phyloP scores from a whole-genome alignment of 2,797 vertebrate species.

The Chaetophractus vellerosus region DNA sequence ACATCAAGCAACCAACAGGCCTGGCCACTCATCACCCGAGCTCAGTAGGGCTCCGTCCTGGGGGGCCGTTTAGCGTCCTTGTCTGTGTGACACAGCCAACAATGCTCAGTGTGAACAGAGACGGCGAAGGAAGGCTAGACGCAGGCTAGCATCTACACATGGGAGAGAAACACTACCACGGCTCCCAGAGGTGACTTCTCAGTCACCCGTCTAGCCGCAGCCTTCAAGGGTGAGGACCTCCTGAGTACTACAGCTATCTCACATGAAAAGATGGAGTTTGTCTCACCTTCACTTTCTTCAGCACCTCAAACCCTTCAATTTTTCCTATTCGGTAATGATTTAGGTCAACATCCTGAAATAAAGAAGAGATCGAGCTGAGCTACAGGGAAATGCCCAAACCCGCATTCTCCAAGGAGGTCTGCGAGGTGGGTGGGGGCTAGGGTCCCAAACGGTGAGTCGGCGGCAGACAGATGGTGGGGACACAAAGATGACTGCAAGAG shows the following conservation, averaged over 20 bases:
- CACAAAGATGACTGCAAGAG: rapidly evolving
- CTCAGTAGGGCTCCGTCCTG: too few relatives aligned
- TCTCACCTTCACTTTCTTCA: slow-evolving; percentile 97
- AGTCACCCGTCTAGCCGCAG: rapidly evolving
- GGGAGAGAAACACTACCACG: not conserved
- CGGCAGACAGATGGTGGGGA: not conserved
- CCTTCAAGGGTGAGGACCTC: rapidly evolving
- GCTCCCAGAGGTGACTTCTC: not conserved
- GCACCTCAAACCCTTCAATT: slow-evolving; percentile 98
- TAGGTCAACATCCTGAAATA: slow-evolving; percentile 96
- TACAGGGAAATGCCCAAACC: too few relatives aligned
- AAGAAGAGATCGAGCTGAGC: not conserved
- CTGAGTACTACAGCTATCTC: too few relatives aligned
- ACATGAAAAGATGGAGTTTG: not conserved
- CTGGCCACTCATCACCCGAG: not conserved
- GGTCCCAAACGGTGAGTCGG: rapidly evolving
- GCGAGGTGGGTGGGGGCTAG: rapidly evolving
- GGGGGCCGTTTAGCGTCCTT: too few relatives aligned
- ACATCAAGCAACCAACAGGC: not conserved
- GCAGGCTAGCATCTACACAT: rapidly evolving
- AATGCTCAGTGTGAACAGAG: too few relatives aligned
- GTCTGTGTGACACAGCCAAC: not conserved
- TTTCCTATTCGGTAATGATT: slow-evolving; percentile 99
- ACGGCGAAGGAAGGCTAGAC: rapidly evolving
- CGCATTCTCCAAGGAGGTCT: not conserved